Conservation (phyloP, 2,888 invertebrate species). For the Megalurothrips usitatus region DNA sequence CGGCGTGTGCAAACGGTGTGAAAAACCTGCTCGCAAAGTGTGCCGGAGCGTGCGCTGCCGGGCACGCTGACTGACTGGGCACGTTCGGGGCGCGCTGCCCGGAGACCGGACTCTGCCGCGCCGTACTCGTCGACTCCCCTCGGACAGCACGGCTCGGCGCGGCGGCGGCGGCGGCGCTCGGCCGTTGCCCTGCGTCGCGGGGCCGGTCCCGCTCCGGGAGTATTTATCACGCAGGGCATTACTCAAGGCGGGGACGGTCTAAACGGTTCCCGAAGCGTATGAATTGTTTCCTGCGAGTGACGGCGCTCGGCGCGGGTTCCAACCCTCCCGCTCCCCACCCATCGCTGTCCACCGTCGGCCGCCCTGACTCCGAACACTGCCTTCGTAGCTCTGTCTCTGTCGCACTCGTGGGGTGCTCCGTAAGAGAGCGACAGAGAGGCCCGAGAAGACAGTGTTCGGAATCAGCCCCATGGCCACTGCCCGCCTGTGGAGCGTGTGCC, state of each 20-base stretch:
- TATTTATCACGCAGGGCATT: background rate
- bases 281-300: constrained; percentile 11
- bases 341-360: background rate
- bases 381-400: too few relatives aligned
- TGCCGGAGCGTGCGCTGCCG: too few relatives aligned
- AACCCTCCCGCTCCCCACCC: background rate
- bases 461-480: too few relatives aligned
- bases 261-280: constrained; percentile 6
- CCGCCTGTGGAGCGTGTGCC: background rate
- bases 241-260: background rate
- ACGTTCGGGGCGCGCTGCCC: too few relatives aligned
- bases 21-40: too few relatives aligned
- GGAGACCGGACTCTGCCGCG: too few relatives aligned
- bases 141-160: background rate
- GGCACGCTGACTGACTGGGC: too few relatives aligned
- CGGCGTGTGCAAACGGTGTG: too few relatives aligned
- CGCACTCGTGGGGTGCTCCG: too few relatives aligned
- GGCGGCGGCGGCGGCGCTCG: background rate
- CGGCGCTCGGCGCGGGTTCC: background rate
- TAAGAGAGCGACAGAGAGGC: too few relatives aligned
- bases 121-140: background rate
- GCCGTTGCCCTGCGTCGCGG: background rate
- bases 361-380: too few relatives aligned
- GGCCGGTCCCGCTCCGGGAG: background rate
- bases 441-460: too few relatives aligned